Evolutionary conservation across 2,113 vertebrate genomes (phyloP).

Genomic region (Poicephalus meyeri): DNA sequence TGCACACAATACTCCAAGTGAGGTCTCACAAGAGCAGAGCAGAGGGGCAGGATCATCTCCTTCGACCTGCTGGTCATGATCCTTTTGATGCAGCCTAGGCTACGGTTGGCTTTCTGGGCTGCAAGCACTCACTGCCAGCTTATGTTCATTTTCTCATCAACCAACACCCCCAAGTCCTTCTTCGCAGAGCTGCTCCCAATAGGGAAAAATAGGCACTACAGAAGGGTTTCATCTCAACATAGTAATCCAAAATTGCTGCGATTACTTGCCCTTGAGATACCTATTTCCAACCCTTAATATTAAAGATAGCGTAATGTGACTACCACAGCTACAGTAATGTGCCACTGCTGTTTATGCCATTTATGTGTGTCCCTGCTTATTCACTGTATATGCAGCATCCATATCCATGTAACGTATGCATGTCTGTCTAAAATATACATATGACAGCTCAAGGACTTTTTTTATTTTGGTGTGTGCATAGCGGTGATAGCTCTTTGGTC

Average conservation of each 20-base stretch:
- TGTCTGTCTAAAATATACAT: background rate
- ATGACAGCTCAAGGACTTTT: background rate
- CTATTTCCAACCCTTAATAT: background rate
- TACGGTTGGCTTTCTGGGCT: too few relatives aligned
- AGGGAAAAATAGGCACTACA: background rate
- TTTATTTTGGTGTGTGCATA: background rate
- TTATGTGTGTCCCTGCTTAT: background rate
- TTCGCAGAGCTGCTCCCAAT: background rate
- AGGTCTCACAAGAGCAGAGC: too few relatives aligned
- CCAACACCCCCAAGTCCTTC: too few relatives aligned
- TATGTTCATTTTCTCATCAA: too few relatives aligned
- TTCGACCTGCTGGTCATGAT: accelerated
- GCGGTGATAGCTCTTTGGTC: too few relatives aligned
- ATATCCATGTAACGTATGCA: background rate
- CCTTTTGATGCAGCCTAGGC: too few relatives aligned
- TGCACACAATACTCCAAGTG: too few relatives aligned
- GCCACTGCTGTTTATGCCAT: background rate
- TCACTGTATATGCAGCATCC: background rate
- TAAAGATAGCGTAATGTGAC: background rate
- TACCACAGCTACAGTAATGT: background rate
- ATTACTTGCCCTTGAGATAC: background rate
- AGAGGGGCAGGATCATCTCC: too few relatives aligned
- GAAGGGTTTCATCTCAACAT: background rate
- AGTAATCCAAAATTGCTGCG: background rate
- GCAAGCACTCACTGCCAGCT: too few relatives aligned